Percentiles rank a stretch among this genome's conserved stretches.
Evolutionary conservation across 2,888 invertebrate species (phyloP).

Genomic region (Beris chalybata): DNA sequence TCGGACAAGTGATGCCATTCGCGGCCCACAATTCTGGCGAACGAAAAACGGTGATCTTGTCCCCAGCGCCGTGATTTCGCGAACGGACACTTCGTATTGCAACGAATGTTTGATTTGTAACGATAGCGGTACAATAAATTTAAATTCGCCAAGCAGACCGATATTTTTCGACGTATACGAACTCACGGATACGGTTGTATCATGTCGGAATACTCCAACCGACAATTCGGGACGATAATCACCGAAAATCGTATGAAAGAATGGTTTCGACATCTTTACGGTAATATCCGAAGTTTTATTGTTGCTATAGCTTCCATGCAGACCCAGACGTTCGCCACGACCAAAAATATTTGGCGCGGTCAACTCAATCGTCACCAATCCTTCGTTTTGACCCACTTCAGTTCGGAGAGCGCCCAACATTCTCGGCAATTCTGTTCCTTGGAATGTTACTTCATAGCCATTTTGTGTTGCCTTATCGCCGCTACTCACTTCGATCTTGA

Average conservation of each 20-base stretch:
- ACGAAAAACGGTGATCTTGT: constrained; percentile 80
- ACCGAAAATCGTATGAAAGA: constrained; percentile 66
- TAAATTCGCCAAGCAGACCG: constrained; percentile 77
- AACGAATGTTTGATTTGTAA: constrained; percentile 75
- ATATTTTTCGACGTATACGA: constrained; percentile 77
- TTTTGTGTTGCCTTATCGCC: constrained; percentile 74
- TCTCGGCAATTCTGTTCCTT: constrained; percentile 80
- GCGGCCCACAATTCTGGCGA: constrained; percentile 81
- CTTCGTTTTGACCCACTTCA: constrained; percentile 89
- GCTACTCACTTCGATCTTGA: constrained; percentile 84
- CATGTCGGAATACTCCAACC: constrained; percentile 9
- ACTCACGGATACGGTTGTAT: constrained; percentile 51
- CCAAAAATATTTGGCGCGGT: constrained; percentile 84
- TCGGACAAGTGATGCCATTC: constrained; percentile 83
- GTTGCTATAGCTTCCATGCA: constrained; percentile 84
- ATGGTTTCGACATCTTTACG: constrained; percentile 80
- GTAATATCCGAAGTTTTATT: constrained; percentile 81
- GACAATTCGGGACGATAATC: constrained; percentile 58
- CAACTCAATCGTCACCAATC: constrained; percentile 68
- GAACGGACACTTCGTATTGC: constrained; percentile 84
- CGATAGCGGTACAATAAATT: constrained; percentile 64
- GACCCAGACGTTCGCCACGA: constrained; percentile 79
- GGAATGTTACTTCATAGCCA: constrained; percentile 82
- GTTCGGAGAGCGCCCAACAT: constrained; percentile 84
- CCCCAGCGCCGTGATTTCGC: constrained; percentile 74